Conservation (phyloP, 2,797 vertebrate genomes). For the Cuculus canorus region DNA sequence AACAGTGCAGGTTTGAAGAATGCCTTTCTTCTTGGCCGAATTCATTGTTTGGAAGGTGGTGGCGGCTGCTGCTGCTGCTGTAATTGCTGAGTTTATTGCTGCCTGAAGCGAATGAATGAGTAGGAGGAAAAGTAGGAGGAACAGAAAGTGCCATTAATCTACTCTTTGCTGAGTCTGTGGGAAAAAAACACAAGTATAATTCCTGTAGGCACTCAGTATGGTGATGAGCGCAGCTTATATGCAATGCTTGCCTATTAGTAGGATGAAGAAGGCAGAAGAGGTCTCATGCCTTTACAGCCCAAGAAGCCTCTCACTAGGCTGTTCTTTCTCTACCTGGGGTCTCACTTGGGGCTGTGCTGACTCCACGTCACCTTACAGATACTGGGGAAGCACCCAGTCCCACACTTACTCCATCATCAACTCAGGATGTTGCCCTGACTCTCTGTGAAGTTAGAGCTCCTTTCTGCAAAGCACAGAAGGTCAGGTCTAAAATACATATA, state of each 20-base stretch:
- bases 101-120: slow-evolving; percentile 52
- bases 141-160: slow-evolving; percentile 52
- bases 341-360: neutral
- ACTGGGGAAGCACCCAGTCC: neutral
- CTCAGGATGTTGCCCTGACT: neutral
- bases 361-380: rapidly evolving
- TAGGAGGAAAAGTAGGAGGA: slow-evolving; percentile 52
- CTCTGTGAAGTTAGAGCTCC: neutral
- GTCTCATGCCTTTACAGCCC: neutral
- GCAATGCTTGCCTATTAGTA: neutral
- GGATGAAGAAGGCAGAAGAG: neutral
- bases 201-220: neutral
- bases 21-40: neutral
- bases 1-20: neutral
- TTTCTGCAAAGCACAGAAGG: neutral
- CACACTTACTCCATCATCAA: neutral
- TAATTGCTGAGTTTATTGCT: slow-evolving; percentile 49
- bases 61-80: neutral
- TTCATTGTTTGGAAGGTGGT: neutral
- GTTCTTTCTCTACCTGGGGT: neutral
- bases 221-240: neutral
- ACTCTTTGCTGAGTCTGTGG: slow-evolving; percentile 21
- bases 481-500: neutral
- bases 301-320: neutral
- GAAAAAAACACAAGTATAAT: neutral